Evolutionary conservation across 2,797 vertebrate genomes (phyloP), one percentile per base, ranked within the genome.

Genomic region (Epinephelus coioides): DNA sequence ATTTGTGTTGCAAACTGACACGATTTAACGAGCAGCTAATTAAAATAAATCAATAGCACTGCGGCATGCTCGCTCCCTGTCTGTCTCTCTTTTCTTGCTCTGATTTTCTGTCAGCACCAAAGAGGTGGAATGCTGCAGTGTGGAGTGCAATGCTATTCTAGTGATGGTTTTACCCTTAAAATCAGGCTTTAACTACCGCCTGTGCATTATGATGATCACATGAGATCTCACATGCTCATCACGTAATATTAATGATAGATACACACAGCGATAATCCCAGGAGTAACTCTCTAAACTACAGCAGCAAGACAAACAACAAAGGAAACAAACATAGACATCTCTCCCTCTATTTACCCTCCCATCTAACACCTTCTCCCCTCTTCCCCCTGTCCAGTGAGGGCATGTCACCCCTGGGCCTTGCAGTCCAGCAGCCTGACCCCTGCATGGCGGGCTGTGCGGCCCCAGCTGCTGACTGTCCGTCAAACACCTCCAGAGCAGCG

Each of bases 401-500:
- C 90, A 93, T 89, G 90, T 93, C 91, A 93, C 89, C 90, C 88
- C 80, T 88, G 86, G 86, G 86, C 86, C 85, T 77, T 57, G 71
- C 73, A 72, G 86, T 91, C 91, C 89, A 83, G 89, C 82, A 55
- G 91, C 86, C 85, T 91, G 86, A 94, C 96, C 95, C 95, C 95
- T 95, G 92, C 96, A 92, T 91, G 92, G 86, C 95, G 93, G 92
- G 95, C 89, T 84, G 87, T 79, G 79, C 76, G 69, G 91, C 91
- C 91, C 96, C 97, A 98, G 97, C 97, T 99, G 97, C 97, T 97
- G 97, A 96, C 97, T 97, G 97, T 97, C 98, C 96, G 96, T 99
- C 98, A 99, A 97, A 97, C 96, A 96, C 97, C 97, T 97, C 96
- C 96, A 97, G 97, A 97, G 97, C 96, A 96, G 96, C 95, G 95